These are phyloP conservation scores for Neopelma chrysocephalum DNA, from an alignment of 2,797 vertebrate species.

Conservation along the genomic window DNA sequence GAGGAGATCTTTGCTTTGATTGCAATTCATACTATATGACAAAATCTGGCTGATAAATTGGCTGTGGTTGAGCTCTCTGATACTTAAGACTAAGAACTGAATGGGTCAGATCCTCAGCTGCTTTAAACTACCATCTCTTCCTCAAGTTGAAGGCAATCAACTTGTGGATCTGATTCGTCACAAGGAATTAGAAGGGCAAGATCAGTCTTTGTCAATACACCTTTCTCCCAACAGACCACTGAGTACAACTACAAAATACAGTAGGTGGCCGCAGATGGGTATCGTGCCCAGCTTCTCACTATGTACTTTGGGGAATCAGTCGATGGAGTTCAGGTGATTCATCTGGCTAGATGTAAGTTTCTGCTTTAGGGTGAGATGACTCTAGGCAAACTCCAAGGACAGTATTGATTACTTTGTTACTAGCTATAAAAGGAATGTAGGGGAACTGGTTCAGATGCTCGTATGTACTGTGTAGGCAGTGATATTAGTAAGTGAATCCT, in stretches of 20 bases:
- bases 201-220: neutral
- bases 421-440: neutral
- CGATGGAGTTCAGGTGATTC: neutral
- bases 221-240: neutral
- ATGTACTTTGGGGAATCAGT: neutral
- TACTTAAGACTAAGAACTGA: neutral
- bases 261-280: neutral
- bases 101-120: neutral
- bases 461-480: neutral
- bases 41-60: neutral
- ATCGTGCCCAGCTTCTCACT: neutral
- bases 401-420: neutral
- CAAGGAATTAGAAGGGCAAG: neutral
- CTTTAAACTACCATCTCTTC: neutral
- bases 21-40: neutral
- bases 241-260: neutral
- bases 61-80: neutral
- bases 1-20: neutral
- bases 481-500: neutral
- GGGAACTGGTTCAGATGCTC: neutral
- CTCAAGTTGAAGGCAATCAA: neutral
- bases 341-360: neutral
- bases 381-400: neutral
- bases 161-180: neutral
- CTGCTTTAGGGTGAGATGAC: neutral